A percentile compares a stretch with the other conserved stretches of the same genome.
Evolutionary conservation across 2,113 vertebrate species (phyloP).

Genomic region (Megaceryle maxima): DNA sequence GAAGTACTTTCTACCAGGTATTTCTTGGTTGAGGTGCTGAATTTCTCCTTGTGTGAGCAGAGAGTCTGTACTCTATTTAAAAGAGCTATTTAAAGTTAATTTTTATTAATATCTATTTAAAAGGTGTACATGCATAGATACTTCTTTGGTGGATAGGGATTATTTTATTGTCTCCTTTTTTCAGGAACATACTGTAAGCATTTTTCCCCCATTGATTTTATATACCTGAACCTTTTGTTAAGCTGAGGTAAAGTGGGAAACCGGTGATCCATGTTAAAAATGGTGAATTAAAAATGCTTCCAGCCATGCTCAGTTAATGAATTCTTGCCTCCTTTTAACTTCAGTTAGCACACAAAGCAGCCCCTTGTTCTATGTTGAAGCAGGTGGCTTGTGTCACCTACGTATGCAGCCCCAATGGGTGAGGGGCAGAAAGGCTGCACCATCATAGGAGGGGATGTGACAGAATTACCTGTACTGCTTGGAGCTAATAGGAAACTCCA

Average conservation of each 20-base stretch:
- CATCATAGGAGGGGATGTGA: too few relatives aligned
- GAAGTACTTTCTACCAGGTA: not conserved
- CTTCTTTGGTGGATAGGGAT: not conserved
- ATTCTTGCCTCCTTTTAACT: not conserved
- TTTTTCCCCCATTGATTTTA: not conserved
- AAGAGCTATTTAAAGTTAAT: not conserved
- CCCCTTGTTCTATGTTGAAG: not conserved
- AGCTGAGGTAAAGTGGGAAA: not conserved
- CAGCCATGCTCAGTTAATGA: not conserved
- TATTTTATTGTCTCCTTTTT: not conserved
- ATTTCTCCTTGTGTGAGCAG: not conserved
- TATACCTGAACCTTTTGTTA: not conserved
- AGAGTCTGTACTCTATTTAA: not conserved
- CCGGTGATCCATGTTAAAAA: not conserved
- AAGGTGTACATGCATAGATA: not conserved
- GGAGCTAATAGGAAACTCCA: not conserved
- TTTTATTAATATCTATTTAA: not conserved
- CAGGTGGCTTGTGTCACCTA: not conserved
- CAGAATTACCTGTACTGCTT: not conserved
- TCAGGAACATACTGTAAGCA: not conserved
- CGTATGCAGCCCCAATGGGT: not conserved
- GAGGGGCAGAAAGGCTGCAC: not conserved
- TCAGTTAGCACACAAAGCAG: rapidly evolving
- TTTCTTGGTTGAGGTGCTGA: not conserved
- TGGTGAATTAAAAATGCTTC: not conserved